Percentiles rank a stretch among this genome's conserved stretches.
These are phyloP conservation scores for Desmodus rotundus DNA, from an alignment of 2,113 vertebrate genomes.

Conservation along the genomic window DNA sequence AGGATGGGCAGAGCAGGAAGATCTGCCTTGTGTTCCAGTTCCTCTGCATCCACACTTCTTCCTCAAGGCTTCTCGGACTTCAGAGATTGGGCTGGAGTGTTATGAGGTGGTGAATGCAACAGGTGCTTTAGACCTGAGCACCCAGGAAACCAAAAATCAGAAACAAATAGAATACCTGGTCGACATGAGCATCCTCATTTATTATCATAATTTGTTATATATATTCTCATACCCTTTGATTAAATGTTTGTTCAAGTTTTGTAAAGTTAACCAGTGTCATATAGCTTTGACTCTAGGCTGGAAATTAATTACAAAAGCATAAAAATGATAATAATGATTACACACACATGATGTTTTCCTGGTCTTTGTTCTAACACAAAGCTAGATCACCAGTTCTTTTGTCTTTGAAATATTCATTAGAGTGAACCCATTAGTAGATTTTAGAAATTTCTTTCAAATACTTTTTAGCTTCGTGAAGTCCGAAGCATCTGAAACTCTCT, in stretches of 20 bases:
- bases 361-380: rapidly evolving
- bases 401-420: neutral
- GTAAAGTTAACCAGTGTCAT: neutral
- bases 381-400: rapidly evolving
- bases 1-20: too few species aligned
- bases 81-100: rapidly evolving
- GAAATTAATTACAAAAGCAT: neutral
- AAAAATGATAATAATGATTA: rapidly evolving
- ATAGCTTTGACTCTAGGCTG: rapidly evolving
- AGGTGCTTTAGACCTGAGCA: neutral
- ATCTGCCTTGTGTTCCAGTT: rapidly evolving
- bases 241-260: neutral
- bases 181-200: rapidly evolving
- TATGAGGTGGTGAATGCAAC: rapidly evolving
- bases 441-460: neutral
- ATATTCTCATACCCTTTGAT: neutral
- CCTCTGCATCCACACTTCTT: rapidly evolving
- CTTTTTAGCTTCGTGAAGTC: neutral
- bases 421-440: neutral
- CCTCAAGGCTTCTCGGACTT: neutral
- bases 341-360: rapidly evolving
- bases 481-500: neutral
- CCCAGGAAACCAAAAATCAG: neutral
- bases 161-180: neutral
- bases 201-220: neutral